These are phyloP conservation scores for Hemithea aestivaria DNA, from an alignment of 2,888 invertebrate genomes.

Conservation along the genomic window DNA sequence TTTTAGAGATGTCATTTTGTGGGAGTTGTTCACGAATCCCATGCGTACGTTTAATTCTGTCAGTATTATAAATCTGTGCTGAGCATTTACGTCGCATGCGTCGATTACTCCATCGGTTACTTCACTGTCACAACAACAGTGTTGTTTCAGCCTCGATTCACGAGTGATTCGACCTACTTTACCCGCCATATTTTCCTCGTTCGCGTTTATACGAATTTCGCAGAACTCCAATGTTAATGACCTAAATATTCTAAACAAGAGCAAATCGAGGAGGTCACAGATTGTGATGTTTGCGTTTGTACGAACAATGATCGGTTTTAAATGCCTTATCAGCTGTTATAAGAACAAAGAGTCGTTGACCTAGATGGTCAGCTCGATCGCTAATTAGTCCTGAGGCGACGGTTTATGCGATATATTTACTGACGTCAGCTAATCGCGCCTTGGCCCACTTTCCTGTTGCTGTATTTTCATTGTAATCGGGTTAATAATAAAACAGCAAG, in stretches of 20 bases:
- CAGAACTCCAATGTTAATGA: slow-evolving; percentile 67
- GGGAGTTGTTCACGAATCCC: too few species aligned
- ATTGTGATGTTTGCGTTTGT: slow-evolving; percentile 21
- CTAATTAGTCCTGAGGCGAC: slow-evolving; percentile 56
- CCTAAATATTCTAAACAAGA: slow-evolving; percentile 45
- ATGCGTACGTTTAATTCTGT: too few species aligned
- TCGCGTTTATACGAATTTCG: slow-evolving; percentile 46
- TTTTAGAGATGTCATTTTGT: too few species aligned
- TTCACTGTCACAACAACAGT: slow-evolving; percentile 39
- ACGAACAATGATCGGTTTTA: slow-evolving; percentile 21
- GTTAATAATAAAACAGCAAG: slow-evolving; percentile 27
- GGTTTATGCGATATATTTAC: slow-evolving; percentile 39
- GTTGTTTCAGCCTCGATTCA: slow-evolving; percentile 52
- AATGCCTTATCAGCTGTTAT: slow-evolving; percentile 42
- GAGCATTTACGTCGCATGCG: slow-evolving; percentile 21
- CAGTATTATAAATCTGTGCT: too few species aligned
- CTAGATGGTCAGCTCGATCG: slow-evolving; percentile 47
- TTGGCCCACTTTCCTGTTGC: slow-evolving; percentile 51
- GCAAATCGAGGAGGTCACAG: slow-evolving; percentile 27
- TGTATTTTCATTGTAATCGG: slow-evolving; percentile 41
- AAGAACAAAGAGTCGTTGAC: slow-evolving; percentile 68
- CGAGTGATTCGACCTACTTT: slow-evolving; percentile 55
- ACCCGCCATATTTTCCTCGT: slow-evolving; percentile 58
- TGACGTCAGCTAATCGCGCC: slow-evolving; percentile 54
- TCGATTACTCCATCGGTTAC: slow-evolving; percentile 35